Conservation (phyloP, 2,888 invertebrate genomes). For the Dimorphilus gyrociliatus region DNA sequence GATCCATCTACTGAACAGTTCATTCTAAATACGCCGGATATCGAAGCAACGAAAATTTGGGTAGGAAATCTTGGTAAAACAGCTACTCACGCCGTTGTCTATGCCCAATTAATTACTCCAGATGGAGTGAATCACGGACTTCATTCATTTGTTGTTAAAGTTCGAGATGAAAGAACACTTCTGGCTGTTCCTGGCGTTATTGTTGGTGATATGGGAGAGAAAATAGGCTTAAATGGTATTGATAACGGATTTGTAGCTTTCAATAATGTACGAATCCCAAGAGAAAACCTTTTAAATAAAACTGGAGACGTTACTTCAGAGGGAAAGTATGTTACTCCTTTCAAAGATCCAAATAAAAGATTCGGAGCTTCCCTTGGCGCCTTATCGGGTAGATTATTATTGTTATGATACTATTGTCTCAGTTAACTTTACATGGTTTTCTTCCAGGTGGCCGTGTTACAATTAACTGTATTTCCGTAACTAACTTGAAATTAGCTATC, state of each 20-base stretch:
- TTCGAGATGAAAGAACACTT: conserved; percentile 39
- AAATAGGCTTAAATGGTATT: conserved; percentile 71
- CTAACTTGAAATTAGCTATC: conserved; percentile 54
- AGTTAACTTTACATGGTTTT: too few species aligned
- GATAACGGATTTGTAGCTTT: conserved; percentile 87
- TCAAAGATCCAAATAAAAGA: conserved; percentile 67
- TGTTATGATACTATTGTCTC: too few species aligned
- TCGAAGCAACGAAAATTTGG: conserved; percentile 71
- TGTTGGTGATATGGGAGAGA: conserved; percentile 82
- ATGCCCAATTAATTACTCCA: conserved; percentile 67
- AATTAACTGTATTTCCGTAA: conserved; percentile 47
- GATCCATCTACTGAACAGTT: conserved; percentile 53
- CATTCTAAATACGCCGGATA: conserved; percentile 55
- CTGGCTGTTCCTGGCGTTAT: conserved; percentile 50
- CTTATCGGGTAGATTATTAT: too few species aligned
- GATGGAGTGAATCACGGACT: conserved; percentile 63
- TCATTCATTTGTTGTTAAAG: conserved; percentile 70
- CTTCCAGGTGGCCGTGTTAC: conserved; percentile 65
- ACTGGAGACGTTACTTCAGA: conserved; percentile 74
- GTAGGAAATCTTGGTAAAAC: conserved; percentile 54
- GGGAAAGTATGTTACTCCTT: conserved; percentile 73
- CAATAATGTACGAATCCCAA: conserved; percentile 67
- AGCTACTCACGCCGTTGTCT: conserved; percentile 70
- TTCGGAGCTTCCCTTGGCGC: conserved; percentile 66
- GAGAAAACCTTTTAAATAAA: conserved; percentile 64